Base-by-base conservation (phyloP, 2,113 vertebrate genomes). In the Indicator maculatus region DNA sequence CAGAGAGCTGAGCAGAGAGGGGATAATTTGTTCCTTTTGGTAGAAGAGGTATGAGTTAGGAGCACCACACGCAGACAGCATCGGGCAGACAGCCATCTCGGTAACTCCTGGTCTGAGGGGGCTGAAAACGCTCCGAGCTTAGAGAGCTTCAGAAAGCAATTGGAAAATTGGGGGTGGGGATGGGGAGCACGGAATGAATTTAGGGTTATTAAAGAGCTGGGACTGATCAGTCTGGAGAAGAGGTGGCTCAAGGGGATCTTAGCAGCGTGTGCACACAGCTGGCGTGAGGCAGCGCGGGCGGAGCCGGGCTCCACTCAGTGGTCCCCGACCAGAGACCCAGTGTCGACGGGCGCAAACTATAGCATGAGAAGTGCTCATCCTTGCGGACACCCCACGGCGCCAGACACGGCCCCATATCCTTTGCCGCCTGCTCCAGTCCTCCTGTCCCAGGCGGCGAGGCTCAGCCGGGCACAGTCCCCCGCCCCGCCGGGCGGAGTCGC, bases 211-310 rank as follows among this genome's bases (percentile, higher is more conserved):
- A 60, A 76, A 70, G 6, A 50, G 41, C 31, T 26, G 60, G 38
- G 38, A 18, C 63, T 45, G 36, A 3, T 58, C 67, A 55, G 11
- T 47, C 53, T 21, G 36, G 12, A 41, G 38, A 27, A 76, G n/a
- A 24, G 15, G 18, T 24, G 52, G 10, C 30, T 23, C 52, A 4
- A 8, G 16, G 8, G 45, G 14, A 7, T 23, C 33, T 23, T 4
- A 65, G 31, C 2, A 9, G 21, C 5, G 14, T 8, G 11, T n/a
- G 39, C 27, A 21, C 21, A 23, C 8, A 31, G 16, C 28, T 6
- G 23, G 19, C 1, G 24, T 41, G 31, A 11, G 4, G 27, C 0
- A 45, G 36, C 1, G 45, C 16, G 16, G 33, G 7, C 1, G 0
- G 53, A 47, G 44, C 24, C 27, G 8, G 27, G 18, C 11, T 30